These are phyloP conservation scores for Heliconius hermathena DNA, from an alignment of 1,140 invertebrate species.

Conservation along the genomic window DNA sequence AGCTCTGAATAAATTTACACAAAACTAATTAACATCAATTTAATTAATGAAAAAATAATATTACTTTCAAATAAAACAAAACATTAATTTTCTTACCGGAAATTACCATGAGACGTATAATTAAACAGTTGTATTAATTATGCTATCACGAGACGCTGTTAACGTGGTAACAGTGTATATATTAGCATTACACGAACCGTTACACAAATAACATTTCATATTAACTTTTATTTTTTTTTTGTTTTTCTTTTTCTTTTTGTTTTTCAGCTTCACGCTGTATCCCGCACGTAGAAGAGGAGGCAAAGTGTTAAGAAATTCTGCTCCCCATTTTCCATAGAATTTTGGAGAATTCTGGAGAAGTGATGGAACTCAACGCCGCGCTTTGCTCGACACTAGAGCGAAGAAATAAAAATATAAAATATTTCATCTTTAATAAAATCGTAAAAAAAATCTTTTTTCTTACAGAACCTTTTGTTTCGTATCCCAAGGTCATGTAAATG, in stretches of 20 bases:
- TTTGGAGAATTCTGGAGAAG: too few relatives aligned
- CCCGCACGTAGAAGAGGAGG: too few relatives aligned
- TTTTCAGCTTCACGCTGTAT: neutral
- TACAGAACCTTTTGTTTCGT: neutral
- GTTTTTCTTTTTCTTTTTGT: neutral
- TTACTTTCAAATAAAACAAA: neutral
- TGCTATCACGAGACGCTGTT: constrained; percentile 11
- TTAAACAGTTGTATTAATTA: constrained; percentile 20
- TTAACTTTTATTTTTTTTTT: neutral
- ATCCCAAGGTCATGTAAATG: neutral
- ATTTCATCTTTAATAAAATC: too few relatives aligned
- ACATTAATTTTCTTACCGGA: constrained; percentile 14
- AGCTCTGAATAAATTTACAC: neutral
- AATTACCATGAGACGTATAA: constrained; percentile 12
- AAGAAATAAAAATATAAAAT: too few relatives aligned
- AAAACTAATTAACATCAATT: neutral
- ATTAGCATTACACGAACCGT: constrained; percentile 11
- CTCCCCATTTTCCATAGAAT: too few relatives aligned
- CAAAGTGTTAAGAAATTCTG: too few relatives aligned
- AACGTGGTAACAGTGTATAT: constrained; percentile 18
- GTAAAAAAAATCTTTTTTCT: neutral
- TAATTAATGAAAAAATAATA: neutral
- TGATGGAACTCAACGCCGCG: too few relatives aligned
- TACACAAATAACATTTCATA: constrained; percentile 7
- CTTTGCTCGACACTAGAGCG: too few relatives aligned